Conservation (phyloP, 2,888 invertebrate species). For the Rotaria socialis region DNA sequence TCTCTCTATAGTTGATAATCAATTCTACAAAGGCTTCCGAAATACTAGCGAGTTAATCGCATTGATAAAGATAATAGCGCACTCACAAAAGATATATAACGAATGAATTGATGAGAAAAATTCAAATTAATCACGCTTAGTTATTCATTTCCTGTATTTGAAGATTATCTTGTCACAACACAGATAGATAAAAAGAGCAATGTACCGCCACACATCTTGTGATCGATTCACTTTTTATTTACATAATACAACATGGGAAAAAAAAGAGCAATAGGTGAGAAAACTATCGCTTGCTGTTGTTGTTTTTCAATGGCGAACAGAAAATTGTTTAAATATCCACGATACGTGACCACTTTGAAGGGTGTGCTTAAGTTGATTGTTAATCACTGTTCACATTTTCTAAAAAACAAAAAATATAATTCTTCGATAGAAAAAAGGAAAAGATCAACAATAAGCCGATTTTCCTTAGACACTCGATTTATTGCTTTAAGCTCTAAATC, state of each 20-base stretch:
- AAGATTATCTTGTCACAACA: neutral
- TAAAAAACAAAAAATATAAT: neutral
- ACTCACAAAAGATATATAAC: too few species aligned
- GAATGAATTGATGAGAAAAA: too few species aligned
- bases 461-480: neutral
- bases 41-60: too few species aligned
- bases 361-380: neutral
- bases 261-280: constrained; percentile 21
- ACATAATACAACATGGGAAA: constrained; percentile 15
- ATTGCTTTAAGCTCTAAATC: neutral
- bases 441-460: neutral
- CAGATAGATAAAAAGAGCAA: neutral
- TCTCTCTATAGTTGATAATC: too few species aligned
- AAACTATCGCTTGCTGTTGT: neutral
- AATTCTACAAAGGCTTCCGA: too few species aligned
- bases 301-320: too few species aligned
- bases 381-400: constrained; percentile 15
- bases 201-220: neutral
- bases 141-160: neutral
- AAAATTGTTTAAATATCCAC: neutral
- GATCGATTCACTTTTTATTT: constrained; percentile 25
- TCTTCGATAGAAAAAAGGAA: neutral
- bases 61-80: too few species aligned
- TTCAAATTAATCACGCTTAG: too few species aligned
- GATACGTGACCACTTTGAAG: neutral